These are phyloP conservation scores for Anadara kagoshimensis DNA, from an alignment of 1,140 invertebrate genomes.

Conservation along the genomic window DNA sequence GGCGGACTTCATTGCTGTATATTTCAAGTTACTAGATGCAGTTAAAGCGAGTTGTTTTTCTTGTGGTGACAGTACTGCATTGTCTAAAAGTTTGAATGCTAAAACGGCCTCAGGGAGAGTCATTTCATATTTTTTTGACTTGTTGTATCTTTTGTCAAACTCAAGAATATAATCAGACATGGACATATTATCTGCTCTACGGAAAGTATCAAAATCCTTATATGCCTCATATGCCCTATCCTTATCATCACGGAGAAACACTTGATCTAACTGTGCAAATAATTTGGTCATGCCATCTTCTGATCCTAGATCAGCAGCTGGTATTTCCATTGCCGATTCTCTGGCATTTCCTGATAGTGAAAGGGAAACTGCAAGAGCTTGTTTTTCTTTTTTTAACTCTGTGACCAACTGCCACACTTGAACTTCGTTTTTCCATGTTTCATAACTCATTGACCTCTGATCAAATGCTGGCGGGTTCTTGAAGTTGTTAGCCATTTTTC, in stretches of 20 bases:
- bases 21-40: constrained; percentile 22
- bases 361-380: constrained; percentile 8
- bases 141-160: constrained; percentile 31
- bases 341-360: not conserved
- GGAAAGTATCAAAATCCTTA: constrained; percentile 35
- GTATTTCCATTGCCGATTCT: constrained; percentile 5
- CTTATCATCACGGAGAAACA: not conserved
- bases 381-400: constrained; percentile 4
- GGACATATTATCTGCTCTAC: constrained; percentile 18
- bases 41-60: constrained; percentile 40
- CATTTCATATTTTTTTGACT: constrained; percentile 35
- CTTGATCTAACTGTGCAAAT: constrained; percentile 1
- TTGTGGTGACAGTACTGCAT: constrained; percentile 18
- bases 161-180: constrained; percentile 42
- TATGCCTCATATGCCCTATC: constrained; percentile 40
- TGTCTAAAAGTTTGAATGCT: constrained; percentile 40
- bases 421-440: constrained; percentile 4
- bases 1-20: constrained; percentile 32
- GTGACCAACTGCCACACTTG: not conserved
- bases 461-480: no score
- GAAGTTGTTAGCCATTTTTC: no score
- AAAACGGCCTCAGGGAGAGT: constrained; percentile 29
- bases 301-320: not conserved
- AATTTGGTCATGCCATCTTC: constrained; percentile 5
- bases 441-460: constrained; percentile 3